Conservation (phyloP, 2,888 invertebrate genomes). For the Thera obeliscata region DNA sequence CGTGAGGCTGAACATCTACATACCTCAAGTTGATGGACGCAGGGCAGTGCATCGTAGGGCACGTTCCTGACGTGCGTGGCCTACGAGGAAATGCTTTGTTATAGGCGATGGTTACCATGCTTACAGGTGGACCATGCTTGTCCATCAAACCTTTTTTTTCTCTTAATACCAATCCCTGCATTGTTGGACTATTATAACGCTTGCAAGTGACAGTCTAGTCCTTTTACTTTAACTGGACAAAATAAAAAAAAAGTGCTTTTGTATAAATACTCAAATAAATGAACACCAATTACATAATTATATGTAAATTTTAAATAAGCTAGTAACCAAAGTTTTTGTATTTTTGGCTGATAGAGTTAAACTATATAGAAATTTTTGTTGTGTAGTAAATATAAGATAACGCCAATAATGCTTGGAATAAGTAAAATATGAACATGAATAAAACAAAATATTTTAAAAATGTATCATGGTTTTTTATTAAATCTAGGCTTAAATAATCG, state of each 20-base stretch:
- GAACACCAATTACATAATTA: conserved; percentile 55
- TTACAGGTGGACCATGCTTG: too few species aligned
- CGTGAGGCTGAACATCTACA: too few species aligned
- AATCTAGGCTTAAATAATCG: background rate
- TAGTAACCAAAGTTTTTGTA: conserved; percentile 83
- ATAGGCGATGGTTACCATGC: too few species aligned
- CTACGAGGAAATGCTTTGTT: too few species aligned
- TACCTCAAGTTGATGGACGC: too few species aligned
- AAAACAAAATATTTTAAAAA: conserved; percentile 69
- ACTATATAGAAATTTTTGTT: conserved; percentile 58
- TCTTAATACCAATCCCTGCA: conserved; percentile 12
- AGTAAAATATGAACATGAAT: conserved; percentile 67
- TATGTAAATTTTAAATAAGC: conserved; percentile 67
- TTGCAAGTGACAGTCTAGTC: conserved; percentile 74
- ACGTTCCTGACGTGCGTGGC: too few species aligned
- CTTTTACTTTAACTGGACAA: conserved; percentile 56
- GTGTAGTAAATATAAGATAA: conserved; percentile 71
- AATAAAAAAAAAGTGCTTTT: conserved; percentile 31
- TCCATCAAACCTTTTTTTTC: background rate
- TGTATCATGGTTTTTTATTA: conserved; percentile 31
- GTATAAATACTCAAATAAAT: conserved; percentile 61
- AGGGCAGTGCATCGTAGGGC: too few species aligned
- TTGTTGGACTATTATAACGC: conserved; percentile 44
- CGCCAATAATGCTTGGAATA: conserved; percentile 74
- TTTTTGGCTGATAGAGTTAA: conserved; percentile 69